Base-by-base conservation (phyloP, 2,888 invertebrate species). In the Formica aserva region DNA sequence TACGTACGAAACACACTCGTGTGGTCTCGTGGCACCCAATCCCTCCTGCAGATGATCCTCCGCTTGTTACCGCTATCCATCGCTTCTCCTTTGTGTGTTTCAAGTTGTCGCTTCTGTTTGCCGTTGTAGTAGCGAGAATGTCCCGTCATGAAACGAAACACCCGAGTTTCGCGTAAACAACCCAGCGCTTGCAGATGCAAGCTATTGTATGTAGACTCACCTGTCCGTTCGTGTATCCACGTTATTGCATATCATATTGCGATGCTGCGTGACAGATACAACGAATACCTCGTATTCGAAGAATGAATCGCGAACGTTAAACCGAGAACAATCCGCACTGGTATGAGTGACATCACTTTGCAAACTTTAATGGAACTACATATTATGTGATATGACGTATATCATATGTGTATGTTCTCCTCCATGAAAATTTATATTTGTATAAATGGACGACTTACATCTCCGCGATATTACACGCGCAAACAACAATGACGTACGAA, bases 1-100 rank as follows among this genome's bases (percentile, higher is more conserved):
- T 92, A 92, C 92, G 92, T 92, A 92, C 92, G 89, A 86, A 52
- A 84, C 69, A 82, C 60, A 52, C 67, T 52, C 86, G 87, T 60
- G 78, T 72, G 72, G 26, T 32, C 65, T 72, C 85, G 80, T 85
- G 85, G 81, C 22, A 15, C 11, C 35, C 65, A 35, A 15, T 57
- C 22, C 48, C 67, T 60, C 35, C 57, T 80, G 80, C 80, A 75
- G 72, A 62, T 63, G 32, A 57, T 78, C 35, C 18, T 63, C 41
- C 26, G 81, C 66, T 77, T 66, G 69, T 57, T 32, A 62, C 48
- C 48, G 32, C 15, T 63, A 60, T 60, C 15, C 45, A 72, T 38
- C 76, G 65, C 71, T 71, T 41, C 66, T 55, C 55, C 57, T 65
- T 29, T 41, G 66, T 76, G 48, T 63, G 26, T 63, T n/a, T 66